Percentiles rank a stretch among this genome's conserved stretches.
Evolutionary conservation across 2,113 vertebrate genomes (phyloP).

Genomic region (Chloroceryle aenea): DNA sequence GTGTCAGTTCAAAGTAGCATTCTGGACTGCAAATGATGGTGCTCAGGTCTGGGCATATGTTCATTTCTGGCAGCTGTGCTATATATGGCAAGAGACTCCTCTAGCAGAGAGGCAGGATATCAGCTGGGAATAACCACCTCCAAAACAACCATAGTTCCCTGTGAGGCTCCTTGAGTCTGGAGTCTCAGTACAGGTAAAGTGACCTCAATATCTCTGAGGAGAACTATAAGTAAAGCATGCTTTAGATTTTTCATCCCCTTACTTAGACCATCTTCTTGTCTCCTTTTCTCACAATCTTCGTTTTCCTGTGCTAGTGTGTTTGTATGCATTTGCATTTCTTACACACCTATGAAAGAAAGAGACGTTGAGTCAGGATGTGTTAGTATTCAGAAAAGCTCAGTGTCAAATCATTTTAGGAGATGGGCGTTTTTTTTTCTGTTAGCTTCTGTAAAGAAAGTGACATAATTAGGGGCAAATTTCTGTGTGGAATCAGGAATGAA

Average conservation of each 20-base stretch:
- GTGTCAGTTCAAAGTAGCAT: not conserved
- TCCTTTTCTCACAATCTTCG: not conserved
- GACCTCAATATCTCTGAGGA: not conserved
- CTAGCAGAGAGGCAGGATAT: not conserved
- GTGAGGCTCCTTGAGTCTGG: not conserved
- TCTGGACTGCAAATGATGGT: not conserved
- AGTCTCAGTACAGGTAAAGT: not conserved
- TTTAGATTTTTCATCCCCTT: not conserved
- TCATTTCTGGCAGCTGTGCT: not conserved
- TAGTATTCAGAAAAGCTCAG: not conserved
- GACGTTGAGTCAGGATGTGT: not conserved
- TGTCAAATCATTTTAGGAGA: not conserved
- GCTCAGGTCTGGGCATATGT: not conserved
- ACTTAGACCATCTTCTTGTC: not conserved
- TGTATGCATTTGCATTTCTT: not conserved
- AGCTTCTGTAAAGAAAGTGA: not conserved
- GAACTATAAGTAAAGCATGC: accelerated
- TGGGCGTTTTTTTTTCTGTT: not conserved
- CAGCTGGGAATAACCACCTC: not conserved
- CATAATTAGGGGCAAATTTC: not conserved
- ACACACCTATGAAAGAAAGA: not conserved
- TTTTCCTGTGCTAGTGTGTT: not conserved
- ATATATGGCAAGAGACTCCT: not conserved
- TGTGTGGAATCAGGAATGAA: not conserved
- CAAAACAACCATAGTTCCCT: not conserved